phyloP scores from a whole-genome alignment of 1,140 invertebrate genomes.

The Drosophila quadrilineata region DNA sequence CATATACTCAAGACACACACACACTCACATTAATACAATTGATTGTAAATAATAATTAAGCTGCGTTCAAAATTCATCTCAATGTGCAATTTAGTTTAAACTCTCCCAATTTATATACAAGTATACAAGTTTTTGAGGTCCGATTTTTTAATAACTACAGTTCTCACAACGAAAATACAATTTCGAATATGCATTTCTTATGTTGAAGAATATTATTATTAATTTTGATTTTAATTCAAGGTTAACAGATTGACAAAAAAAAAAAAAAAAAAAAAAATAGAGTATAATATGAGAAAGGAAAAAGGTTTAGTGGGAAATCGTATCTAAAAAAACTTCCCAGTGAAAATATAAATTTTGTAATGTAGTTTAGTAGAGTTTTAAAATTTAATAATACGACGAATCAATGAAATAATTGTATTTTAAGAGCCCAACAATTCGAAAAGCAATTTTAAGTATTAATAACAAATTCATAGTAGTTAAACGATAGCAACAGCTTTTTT shows the following conservation, averaged over 20 bases:
- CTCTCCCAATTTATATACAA: too few species aligned
- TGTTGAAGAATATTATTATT: too few species aligned
- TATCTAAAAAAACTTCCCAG: slow-evolving; percentile 29
- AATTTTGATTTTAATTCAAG: too few species aligned
- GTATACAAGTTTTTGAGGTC: too few species aligned
- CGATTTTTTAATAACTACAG: slow-evolving; percentile 10
- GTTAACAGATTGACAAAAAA: too few species aligned
- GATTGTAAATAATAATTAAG: slow-evolving; percentile 69
- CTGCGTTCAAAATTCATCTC: slow-evolving; percentile 74
- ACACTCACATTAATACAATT: slow-evolving; percentile 44
- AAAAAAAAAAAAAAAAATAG: too few species aligned
- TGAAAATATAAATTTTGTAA: slow-evolving; percentile 44
- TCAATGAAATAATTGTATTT: slow-evolving; percentile 24
- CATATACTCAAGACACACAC: slow-evolving; percentile 44
- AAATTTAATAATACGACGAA: slow-evolving; percentile 22
- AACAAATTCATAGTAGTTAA: slow-evolving; percentile 58
- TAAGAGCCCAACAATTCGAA: slow-evolving; percentile 62
- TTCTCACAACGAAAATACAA: slow-evolving; percentile 40
- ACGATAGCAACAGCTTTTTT: slow-evolving; percentile 49
- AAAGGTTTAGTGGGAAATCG: slow-evolving; percentile 1
- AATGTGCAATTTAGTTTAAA: slow-evolving; percentile 80
- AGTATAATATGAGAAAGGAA: background rate
- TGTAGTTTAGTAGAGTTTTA: slow-evolving; percentile 42
- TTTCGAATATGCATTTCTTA: slow-evolving; percentile 39
- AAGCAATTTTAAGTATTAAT: slow-evolving; percentile 78